These are phyloP conservation scores for Pemphredon lugubris DNA, from an alignment of 2,888 invertebrate genomes.

Conservation along the genomic window DNA sequence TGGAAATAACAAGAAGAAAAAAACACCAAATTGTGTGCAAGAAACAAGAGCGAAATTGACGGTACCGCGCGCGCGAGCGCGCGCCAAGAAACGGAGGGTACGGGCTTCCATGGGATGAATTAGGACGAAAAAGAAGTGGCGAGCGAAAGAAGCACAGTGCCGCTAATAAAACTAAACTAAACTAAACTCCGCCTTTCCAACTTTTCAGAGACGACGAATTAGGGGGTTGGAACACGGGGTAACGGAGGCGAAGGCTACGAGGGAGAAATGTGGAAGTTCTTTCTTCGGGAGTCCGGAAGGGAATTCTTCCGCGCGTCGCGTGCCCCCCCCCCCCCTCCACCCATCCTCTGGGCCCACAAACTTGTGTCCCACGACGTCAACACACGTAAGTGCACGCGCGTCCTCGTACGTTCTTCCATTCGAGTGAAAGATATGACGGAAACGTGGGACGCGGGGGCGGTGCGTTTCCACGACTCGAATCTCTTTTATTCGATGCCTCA, in stretches of 20 bases:
- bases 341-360: constrained; percentile 13
- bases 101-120: background rate
- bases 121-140: constrained; percentile 1
- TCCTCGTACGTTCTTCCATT: too few species aligned
- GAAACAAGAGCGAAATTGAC: background rate
- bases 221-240: constrained; percentile 1
- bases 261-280: constrained; percentile 21
- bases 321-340: too few species aligned
- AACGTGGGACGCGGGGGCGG: constrained; percentile 5
- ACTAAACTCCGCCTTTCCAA: constrained; percentile 27
- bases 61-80: background rate
- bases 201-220: constrained; percentile 34
- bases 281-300: constrained; percentile 8
- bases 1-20: too few species aligned
- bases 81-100: background rate
- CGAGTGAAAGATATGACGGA: too few species aligned
- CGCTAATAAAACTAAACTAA: constrained; percentile 56
- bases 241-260: constrained; percentile 27
- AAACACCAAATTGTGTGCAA: background rate
- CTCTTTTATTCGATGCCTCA: too few species aligned
- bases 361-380: constrained; percentile 30
- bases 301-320: constrained; percentile 43
- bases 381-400: background rate
- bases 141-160: constrained; percentile 15
- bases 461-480: too few species aligned